phyloP scores from a whole-genome alignment of 1,140 invertebrate genomes.

The Drosophila navojoa region DNA sequence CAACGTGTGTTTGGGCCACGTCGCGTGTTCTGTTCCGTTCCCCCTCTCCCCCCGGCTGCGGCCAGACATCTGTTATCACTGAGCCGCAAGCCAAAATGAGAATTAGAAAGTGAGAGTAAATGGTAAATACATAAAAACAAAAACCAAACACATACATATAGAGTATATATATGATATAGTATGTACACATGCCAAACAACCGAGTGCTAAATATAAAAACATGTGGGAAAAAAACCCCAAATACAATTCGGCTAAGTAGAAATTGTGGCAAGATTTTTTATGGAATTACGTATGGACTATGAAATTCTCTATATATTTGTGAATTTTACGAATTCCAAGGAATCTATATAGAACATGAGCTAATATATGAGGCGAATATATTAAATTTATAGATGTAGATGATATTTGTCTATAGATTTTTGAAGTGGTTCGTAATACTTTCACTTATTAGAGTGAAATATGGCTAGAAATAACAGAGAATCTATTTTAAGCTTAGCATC shows the following conservation, averaged over 20 bases:
- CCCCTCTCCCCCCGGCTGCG: not conserved
- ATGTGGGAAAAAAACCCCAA: slow-evolving; percentile 5
- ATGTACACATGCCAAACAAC: not conserved
- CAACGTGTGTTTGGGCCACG: slow-evolving; percentile 53
- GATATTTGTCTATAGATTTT: not conserved
- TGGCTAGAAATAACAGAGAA: no score
- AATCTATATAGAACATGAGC: not conserved
- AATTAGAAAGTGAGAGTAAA: slow-evolving; percentile 59
- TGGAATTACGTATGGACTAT: not conserved
- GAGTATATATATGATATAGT: not conserved
- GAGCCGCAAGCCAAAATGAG: slow-evolving; percentile 17
- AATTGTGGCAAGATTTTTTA: not conserved
- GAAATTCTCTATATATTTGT: not conserved
- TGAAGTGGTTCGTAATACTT: not conserved
- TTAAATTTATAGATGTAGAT: not conserved
- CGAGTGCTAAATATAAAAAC: slow-evolving; percentile 1
- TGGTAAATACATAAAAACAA: slow-evolving; percentile 28
- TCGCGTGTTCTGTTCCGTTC: slow-evolving; percentile 39
- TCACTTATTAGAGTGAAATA: no score
- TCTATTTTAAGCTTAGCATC: no score
- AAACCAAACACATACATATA: slow-evolving; percentile 4
- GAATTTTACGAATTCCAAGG: no score
- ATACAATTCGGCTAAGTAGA: not conserved
- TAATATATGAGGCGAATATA: no score
- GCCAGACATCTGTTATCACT: slow-evolving; percentile 48